These are phyloP conservation scores for Drosophila mettleri DNA, from an alignment of 2,888 invertebrate genomes.

Conservation along the genomic window DNA sequence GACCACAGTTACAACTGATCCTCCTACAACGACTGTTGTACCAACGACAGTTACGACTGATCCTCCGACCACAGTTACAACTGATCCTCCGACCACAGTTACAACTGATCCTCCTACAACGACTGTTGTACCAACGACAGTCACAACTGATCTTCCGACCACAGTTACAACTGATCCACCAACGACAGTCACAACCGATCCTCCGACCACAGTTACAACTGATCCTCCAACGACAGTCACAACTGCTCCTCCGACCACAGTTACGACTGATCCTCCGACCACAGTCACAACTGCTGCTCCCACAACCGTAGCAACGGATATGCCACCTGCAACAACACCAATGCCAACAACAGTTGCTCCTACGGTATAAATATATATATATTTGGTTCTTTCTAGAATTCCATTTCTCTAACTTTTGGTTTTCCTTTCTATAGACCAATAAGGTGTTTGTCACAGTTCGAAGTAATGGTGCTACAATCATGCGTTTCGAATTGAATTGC, in stretches of 20 bases:
- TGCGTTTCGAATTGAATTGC: slow-evolving; percentile 4
- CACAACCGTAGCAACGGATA: not conserved
- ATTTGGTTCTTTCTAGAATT: not conserved
- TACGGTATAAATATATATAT: slow-evolving; percentile 6
- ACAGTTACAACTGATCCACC: not conserved
- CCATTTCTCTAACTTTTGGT: not conserved
- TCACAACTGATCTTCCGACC: not conserved
- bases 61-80: not conserved
- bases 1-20: not conserved
- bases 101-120: not conserved
- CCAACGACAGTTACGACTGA: not conserved
- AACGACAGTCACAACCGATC: not conserved
- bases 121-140: not conserved
- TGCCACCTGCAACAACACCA: not conserved
- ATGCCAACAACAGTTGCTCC: not conserved
- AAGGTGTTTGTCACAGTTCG: not conserved
- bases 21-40: no score
- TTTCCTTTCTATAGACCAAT: not conserved
- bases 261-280: not conserved
- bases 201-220: not conserved
- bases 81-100: not conserved
- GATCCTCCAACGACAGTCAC: not conserved
- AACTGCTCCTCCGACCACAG: not conserved
- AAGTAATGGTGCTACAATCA: not conserved
- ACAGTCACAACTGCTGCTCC: not conserved